Conservation (phyloP, 2,113 vertebrate genomes). For the Zosterops lateralis region DNA sequence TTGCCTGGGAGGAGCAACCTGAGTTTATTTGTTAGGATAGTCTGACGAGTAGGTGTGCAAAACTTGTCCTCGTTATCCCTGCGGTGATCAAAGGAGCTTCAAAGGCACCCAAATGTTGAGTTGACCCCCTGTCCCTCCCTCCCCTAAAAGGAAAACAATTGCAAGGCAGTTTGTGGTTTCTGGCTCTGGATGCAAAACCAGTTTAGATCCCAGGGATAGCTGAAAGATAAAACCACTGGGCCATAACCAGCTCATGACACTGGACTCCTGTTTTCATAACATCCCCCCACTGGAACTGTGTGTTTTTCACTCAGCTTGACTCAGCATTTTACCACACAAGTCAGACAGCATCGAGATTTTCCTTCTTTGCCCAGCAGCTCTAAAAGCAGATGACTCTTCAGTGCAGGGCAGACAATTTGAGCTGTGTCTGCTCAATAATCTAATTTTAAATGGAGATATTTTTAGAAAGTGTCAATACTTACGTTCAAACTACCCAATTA, state of each 20-base stretch:
- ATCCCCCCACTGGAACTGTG: not conserved
- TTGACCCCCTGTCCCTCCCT: conserved; percentile 15
- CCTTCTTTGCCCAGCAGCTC: not conserved
- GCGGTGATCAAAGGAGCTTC: conserved; percentile 25
- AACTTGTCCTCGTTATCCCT: not conserved
- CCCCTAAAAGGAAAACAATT: conserved; percentile 22
- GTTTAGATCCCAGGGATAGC: not conserved
- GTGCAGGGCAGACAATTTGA: not conserved
- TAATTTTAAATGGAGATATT: conserved; percentile 37
- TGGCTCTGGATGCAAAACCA: conserved; percentile 20
- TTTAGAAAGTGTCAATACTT: conserved; percentile 52
- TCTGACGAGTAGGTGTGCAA: not conserved
- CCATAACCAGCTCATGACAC: not conserved
- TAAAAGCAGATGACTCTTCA: not conserved
- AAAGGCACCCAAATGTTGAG: conserved; percentile 12
- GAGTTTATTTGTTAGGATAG: conserved; percentile 15
- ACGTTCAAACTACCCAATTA: not conserved
- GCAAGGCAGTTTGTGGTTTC: conserved; percentile 30
- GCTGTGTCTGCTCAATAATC: conserved; percentile 40
- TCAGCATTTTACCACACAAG: not conserved
- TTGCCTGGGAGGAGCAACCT: not conserved
- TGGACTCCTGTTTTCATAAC: conserved; percentile 43
- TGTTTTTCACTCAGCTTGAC: not conserved
- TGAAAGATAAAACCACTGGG: conserved; percentile 22
- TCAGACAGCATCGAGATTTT: not conserved